These are phyloP conservation scores for Nyctibius bracteatus DNA, from an alignment of 2,113 vertebrate genomes.

Conservation along the genomic window DNA sequence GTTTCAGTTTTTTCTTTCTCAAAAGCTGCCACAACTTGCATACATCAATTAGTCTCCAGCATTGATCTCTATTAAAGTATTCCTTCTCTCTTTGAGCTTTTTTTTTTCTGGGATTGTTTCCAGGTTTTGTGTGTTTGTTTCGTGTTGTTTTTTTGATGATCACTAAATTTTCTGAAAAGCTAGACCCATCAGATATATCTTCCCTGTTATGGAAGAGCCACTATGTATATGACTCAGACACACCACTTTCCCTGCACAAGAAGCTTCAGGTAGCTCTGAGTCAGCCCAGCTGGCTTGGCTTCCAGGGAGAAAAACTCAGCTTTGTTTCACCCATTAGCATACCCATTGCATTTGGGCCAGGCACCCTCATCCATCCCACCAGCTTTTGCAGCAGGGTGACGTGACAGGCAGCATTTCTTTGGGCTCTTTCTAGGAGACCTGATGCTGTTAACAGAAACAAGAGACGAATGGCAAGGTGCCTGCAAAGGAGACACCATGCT, in stretches of 20 bases:
- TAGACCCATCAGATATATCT: not conserved
- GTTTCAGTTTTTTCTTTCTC: not conserved
- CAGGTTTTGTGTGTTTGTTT: not conserved
- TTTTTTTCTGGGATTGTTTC: not conserved
- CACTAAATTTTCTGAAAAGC: not conserved
- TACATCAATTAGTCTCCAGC: not conserved
- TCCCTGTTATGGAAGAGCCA: not conserved
- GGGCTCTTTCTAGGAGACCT: not conserved
- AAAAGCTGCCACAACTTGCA: not conserved
- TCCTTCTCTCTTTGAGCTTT: not conserved
- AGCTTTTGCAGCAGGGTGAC: not conserved
- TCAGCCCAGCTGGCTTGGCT: not conserved
- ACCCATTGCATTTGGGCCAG: not conserved
- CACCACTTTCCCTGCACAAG: not conserved
- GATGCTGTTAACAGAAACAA: not conserved
- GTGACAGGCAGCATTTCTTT: not conserved
- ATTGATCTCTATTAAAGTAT: not conserved
- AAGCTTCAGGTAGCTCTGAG: not conserved
- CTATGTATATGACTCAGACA: not conserved
- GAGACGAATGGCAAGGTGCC: not conserved
- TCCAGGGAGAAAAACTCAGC: not conserved
- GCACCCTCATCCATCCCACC: fast-evolving
- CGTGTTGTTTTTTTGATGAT: not conserved
- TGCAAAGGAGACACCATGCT: not conserved
- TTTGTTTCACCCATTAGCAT: not conserved